Evolutionary conservation across 2,797 vertebrate genomes (phyloP).

Genomic region (Zalophus californianus): DNA sequence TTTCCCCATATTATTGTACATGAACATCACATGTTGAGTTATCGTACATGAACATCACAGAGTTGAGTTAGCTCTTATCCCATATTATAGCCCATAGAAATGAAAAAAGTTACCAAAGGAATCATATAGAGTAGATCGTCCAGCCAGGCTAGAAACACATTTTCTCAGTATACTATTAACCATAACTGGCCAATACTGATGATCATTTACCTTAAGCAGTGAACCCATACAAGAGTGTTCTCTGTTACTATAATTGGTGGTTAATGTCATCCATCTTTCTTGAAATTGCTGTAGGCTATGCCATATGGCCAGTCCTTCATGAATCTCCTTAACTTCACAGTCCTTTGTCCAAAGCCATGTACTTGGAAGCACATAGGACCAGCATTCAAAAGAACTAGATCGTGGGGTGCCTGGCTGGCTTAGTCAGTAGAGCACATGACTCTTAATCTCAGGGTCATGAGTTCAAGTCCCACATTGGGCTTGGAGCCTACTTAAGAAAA

Average conservation of each 20-base stretch:
- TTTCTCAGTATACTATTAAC: not conserved
- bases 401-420: not conserved
- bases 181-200: not conserved
- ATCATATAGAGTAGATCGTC: not conserved
- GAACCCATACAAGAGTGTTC: not conserved
- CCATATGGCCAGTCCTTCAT: not conserved
- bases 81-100: not conserved
- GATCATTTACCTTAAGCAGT: not conserved
- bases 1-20: not conserved
- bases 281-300: not conserved
- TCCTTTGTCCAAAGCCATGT: not conserved
- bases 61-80: not conserved
- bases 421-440: not conserved
- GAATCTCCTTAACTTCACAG: not conserved
- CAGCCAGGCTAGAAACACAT: not conserved
- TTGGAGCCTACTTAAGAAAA: not conserved
- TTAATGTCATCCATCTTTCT: not conserved
- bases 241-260: not conserved
- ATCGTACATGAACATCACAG: not conserved
- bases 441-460: not conserved
- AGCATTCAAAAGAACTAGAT: not conserved
- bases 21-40: not conserved
- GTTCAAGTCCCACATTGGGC: not conserved
- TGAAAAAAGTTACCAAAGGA: not conserved
- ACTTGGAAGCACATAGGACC: not conserved